Evolutionary conservation across 2,113 vertebrate species (phyloP), one percentile per base, ranked within the genome.

Genomic region (Sceloporus tristichus): DNA sequence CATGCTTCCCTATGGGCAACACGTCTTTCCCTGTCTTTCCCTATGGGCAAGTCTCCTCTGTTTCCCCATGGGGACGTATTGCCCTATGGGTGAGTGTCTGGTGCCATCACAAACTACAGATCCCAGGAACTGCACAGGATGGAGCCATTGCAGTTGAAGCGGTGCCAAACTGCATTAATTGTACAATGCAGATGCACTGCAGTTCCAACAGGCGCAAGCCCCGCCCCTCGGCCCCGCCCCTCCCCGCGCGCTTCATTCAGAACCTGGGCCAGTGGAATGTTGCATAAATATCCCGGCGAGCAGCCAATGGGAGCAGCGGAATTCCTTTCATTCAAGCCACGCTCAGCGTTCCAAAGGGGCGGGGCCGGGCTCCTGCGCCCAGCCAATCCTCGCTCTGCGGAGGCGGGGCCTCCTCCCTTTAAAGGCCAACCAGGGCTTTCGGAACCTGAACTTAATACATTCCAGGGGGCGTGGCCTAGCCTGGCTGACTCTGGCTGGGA

Each of bases 371-470:
- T 1, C 16, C 78, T 9, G 8, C 78, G n/a, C 27, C 53, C 29
- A 10, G 54, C 1, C 7, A 59, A 94, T 94, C 93, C 73, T 68
- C 62, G 74, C 54, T 25, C 59, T 1, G 53, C 54, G n/a, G 85
- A 21, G 21, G 79, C 77, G 75, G 74, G 87, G 90, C 92, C 87
- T 90, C 92, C 89, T 90, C 92, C 93, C 54, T 89, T 53, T 18
- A 38, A 85, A 75, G 92, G 84, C 97, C 98, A 98, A 98, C 97
- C 92, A 90, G 84, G 86, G 90, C 90, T 79, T 91, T 90, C 86
- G 87, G 94, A 91, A 96, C 91, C 95, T 97, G 96, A 97, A 97
- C 97, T 97, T 95, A 91, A 95, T 94, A 91, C 94, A 95, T 94
- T 92, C 94, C 92, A 94, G 97, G 94, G 94, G 97, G 96, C 91